Base-by-base conservation (phyloP, 2,113 vertebrate genomes). In the Brachyistius frenatus region DNA sequence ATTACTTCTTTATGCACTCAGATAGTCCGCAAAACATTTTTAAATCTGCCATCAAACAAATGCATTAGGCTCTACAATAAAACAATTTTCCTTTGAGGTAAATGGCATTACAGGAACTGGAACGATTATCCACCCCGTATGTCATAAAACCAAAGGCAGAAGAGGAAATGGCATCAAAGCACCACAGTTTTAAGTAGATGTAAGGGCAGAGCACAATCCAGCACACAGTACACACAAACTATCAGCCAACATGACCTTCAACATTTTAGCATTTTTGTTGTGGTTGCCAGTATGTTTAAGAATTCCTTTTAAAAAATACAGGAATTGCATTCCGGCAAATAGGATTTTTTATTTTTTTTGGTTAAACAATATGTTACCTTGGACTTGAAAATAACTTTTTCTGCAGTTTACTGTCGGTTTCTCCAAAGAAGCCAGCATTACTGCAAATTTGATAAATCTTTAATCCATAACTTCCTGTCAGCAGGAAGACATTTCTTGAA, bases 31-130 rank as follows among this genome's bases (percentile, higher is more conserved):
- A 67, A 71, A 11, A 63, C 8, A 39, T 63, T 75, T 23, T 78
- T 57, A 41, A 68, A 60, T 1, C 13, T 23, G 13, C 37, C 31
- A 41, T 74, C 16, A 61, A 73, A 2, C 15, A 7, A 63, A 55
- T 39, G 16, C 68, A 77, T 77, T 68, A 66, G 44, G 9, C 46
- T 64, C 15, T 16, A 23, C 33, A 65, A n/a, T 46, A 67, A 53
- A 50, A 54, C 14, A 2, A 33, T 33, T 78, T 81, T 33, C 47
- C 23, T 56, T 64, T 52, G 10, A 57, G 47, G 52, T 67, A 32
- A 58, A 67, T 32, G 7, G 33, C 41, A 16, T 74, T 35, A 7
- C 50, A 58, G 65, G 53, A 61, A 44, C 2, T 32, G 9, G 31
- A 60, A 39, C 53, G 67, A 23, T 7, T 46, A 57, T 16, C 6